Evolutionary conservation across 2,888 invertebrate species (phyloP).

Genomic region (Neoascia interrupta): DNA sequence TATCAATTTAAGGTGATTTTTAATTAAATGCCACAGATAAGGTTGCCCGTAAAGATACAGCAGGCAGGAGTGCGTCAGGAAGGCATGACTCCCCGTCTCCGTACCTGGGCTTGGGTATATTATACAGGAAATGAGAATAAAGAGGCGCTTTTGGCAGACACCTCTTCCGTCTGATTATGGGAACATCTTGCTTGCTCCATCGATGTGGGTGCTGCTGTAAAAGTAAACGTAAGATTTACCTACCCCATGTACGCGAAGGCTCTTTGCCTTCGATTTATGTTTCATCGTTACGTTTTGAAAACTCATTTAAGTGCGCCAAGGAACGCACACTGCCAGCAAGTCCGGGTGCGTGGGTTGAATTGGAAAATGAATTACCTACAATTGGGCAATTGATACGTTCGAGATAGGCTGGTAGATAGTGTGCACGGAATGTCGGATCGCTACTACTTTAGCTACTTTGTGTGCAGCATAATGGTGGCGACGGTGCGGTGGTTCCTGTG

Average conservation of each 20-base stretch:
- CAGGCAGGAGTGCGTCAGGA: slow-evolving; percentile 54
- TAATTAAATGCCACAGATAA: slow-evolving; percentile 68
- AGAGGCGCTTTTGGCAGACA: slow-evolving; percentile 60
- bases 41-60: slow-evolving; percentile 60
- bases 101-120: slow-evolving; percentile 9
- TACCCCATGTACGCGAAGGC: background rate
- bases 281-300: slow-evolving; percentile 55
- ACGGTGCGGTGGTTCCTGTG: slow-evolving; percentile 24
- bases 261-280: slow-evolving; percentile 58
- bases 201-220: slow-evolving; percentile 52
- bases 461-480: slow-evolving; percentile 12
- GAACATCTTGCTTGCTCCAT: slow-evolving; percentile 4
- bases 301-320: slow-evolving; percentile 49
- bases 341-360: slow-evolving; percentile 51
- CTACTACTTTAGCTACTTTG: slow-evolving; percentile 62
- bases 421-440: slow-evolving; percentile 42
- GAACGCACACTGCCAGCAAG: slow-evolving; percentile 6
- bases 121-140: slow-evolving; percentile 59
- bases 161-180: slow-evolving; percentile 62
- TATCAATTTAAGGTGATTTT: slow-evolving; percentile 70
- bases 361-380: slow-evolving; percentile 67
- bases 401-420: slow-evolving; percentile 62
- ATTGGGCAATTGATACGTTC: slow-evolving; percentile 69
- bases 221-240: background rate
- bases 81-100: slow-evolving; percentile 14